phyloP scores from a whole-genome alignment of 2,888 invertebrate species.

The Thereva nobilitata region DNA sequence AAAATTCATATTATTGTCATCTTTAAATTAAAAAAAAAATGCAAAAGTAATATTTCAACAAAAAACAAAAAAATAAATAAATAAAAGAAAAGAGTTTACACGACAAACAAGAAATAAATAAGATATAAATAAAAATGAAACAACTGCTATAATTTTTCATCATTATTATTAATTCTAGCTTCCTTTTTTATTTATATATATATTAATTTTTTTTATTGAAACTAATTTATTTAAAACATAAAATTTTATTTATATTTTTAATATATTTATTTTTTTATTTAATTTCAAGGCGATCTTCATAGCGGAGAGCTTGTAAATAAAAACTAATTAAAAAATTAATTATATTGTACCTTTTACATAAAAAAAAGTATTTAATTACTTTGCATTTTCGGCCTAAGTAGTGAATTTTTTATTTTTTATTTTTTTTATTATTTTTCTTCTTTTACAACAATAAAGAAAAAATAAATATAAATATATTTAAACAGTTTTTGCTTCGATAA shows the following conservation, averaged over 20 bases:
- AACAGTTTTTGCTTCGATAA: neutral
- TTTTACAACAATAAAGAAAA: neutral
- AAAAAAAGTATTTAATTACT: conserved; percentile 8
- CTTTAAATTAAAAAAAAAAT: neutral
- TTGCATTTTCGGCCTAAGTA: conserved; percentile 28
- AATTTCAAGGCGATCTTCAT: conserved; percentile 28
- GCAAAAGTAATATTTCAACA: neutral
- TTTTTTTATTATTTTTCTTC: neutral
- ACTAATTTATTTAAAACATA: too few species aligned
- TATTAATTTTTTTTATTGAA: too few species aligned
- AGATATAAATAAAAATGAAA: neutral
- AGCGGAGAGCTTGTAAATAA: conserved; percentile 33
- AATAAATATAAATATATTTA: neutral
- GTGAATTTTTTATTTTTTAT: conserved; percentile 1
- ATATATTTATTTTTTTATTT: neutral
- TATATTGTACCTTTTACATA: conserved; percentile 15
- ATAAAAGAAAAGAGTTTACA: neutral
- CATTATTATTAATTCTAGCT: too few species aligned
- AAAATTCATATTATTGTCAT: neutral
- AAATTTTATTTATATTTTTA: too few species aligned
- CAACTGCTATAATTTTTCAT: too few species aligned
- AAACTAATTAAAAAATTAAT: conserved; percentile 1
- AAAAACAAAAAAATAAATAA: neutral
- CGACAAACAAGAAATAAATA: too few species aligned
- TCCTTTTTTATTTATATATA: too few species aligned